Conservation (phyloP, 2,888 invertebrate species). For the Desoria tigrina region DNA sequence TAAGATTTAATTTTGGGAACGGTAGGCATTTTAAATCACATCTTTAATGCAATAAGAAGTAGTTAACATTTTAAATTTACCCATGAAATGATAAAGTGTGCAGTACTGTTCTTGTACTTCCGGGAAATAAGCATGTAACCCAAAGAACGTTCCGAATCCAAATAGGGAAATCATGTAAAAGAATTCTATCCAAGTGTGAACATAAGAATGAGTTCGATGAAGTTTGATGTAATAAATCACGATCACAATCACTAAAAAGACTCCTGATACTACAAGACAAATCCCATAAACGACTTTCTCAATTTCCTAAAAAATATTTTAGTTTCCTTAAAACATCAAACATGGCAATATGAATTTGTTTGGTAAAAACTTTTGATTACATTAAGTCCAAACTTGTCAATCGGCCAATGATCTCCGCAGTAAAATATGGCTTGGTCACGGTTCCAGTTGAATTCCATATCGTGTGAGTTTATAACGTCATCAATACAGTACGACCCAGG, state of each 20-base stretch:
- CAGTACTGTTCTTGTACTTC: background rate
- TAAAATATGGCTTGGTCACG: background rate
- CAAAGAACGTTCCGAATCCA: background rate
- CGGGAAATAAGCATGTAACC: background rate
- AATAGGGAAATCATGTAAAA: conserved; percentile 9
- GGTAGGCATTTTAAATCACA: too few species aligned
- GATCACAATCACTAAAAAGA: background rate
- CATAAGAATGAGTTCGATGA: background rate
- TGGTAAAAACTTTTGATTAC: too few species aligned
- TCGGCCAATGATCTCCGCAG: background rate
- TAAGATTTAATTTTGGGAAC: too few species aligned
- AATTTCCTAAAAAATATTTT: background rate
- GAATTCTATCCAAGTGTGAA: conserved; percentile 10
- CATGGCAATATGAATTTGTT: too few species aligned
- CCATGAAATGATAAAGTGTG: conserved; percentile 1
- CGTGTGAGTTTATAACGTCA: background rate
- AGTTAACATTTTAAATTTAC: too few species aligned
- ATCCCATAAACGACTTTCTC: background rate
- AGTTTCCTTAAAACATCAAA: too few species aligned
- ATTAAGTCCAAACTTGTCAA: background rate
- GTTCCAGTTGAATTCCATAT: background rate
- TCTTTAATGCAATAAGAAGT: too few species aligned
- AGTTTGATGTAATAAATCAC: background rate
- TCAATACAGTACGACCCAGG: background rate
- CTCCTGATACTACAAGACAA: background rate